Percentiles rank a stretch among this genome's conserved stretches.
phyloP scores from a whole-genome alignment of 2,888 invertebrate genomes.

The Hecatera dysodea region DNA sequence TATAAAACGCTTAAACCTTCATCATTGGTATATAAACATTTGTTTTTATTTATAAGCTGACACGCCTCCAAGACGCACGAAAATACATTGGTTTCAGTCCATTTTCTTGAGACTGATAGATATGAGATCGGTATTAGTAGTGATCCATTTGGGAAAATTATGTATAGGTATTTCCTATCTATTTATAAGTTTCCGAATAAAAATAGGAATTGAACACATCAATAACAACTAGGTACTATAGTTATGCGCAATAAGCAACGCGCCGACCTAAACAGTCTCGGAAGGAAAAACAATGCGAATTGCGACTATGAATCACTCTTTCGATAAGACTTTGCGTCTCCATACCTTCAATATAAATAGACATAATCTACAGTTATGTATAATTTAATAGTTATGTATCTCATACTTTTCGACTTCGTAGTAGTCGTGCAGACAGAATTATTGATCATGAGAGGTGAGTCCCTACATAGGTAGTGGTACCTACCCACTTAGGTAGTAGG shows the following conservation, averaged over 20 bases:
- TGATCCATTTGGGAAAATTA: neutral
- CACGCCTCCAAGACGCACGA: slow-evolving; percentile 19
- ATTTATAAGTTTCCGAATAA: neutral
- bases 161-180: too few relatives aligned
- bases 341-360: slow-evolving; percentile 5
- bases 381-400: slow-evolving; percentile 1
- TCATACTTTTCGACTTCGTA: slow-evolving; percentile 24
- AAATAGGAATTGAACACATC: neutral
- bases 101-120: neutral
- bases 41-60: slow-evolving; percentile 38
- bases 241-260: slow-evolving; percentile 26
- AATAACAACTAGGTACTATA: neutral
- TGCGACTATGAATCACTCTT: slow-evolving; percentile 33
- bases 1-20: neutral
- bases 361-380: neutral
- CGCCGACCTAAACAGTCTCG: slow-evolving; percentile 3
- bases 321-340: slow-evolving; percentile 35
- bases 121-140: neutral
- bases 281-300: slow-evolving; percentile 42
- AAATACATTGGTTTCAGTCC: neutral
- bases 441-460: slow-evolving; percentile 35
- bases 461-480: neutral
- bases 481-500: neutral
- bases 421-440: slow-evolving; percentile 41
- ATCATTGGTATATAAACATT: slow-evolving; percentile 6